phyloP scores from a whole-genome alignment of 1,140 invertebrate species.

The Ptiloglossa arizonensis region DNA sequence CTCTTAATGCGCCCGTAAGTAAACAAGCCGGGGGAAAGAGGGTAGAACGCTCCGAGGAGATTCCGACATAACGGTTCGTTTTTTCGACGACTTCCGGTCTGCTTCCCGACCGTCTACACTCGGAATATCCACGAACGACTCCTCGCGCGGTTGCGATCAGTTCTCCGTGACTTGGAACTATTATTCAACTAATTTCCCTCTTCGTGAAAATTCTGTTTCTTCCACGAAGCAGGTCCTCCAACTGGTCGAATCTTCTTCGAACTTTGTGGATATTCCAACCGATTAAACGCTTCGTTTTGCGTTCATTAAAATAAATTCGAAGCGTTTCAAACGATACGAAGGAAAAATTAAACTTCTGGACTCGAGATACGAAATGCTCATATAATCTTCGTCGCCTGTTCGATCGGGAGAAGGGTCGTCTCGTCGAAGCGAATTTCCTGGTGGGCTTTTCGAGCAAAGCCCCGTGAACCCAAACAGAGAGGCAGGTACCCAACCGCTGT shows the following conservation, averaged over 20 bases:
- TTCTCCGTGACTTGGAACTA: slow-evolving; percentile 29
- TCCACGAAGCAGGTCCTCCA: not conserved
- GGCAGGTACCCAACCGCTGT: not conserved
- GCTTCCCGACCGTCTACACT: slow-evolving; percentile 21
- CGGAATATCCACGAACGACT: not conserved
- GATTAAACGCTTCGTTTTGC: not conserved
- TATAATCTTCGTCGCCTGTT: not conserved
- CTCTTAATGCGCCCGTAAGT: slow-evolving; percentile 6
- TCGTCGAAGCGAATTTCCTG: slow-evolving; percentile 29
- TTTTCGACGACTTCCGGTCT: slow-evolving; percentile 59
- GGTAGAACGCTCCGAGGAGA: slow-evolving; percentile 53
- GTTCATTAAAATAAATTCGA: not conserved
- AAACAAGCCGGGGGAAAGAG: slow-evolving; percentile 57
- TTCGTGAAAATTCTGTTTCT: not conserved
- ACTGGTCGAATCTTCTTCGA: not conserved
- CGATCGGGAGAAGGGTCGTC: not conserved
- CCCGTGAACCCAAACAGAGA: not conserved
- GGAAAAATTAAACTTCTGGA: not conserved
- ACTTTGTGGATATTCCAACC: not conserved
- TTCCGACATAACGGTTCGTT: slow-evolving; percentile 52
- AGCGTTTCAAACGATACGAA: no score
- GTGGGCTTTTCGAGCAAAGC: not conserved
- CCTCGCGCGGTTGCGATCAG: slow-evolving; percentile 40
- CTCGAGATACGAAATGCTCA: no score
- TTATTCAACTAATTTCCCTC: slow-evolving; percentile 9